Evolutionary conservation across 2,797 vertebrate genomes (phyloP).

Genomic region (Microctenopoma stevenorrisi): DNA sequence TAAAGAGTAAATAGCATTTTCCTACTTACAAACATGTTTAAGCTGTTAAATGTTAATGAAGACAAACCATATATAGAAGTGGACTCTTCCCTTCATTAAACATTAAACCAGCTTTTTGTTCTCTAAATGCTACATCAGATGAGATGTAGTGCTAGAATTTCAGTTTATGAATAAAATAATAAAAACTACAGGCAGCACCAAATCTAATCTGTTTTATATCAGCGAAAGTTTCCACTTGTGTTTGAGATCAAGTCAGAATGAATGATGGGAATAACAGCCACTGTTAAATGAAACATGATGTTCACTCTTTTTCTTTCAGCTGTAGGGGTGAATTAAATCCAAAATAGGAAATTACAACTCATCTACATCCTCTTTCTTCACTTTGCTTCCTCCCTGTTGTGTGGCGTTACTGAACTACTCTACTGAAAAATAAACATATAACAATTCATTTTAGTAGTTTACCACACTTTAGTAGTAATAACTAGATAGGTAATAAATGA

Average conservation of each 20-base stretch:
- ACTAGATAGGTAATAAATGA: too few relatives aligned
- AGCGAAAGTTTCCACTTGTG: constrained; percentile 14
- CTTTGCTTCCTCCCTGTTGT: constrained; percentile 12
- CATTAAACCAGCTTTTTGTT: not conserved
- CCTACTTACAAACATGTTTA: not conserved
- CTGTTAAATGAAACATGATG: constrained; percentile 63
- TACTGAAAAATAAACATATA: not conserved
- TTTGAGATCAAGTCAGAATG: constrained; percentile 28
- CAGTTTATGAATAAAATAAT: constrained; percentile 28
- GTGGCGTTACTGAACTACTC: constrained; percentile 7
- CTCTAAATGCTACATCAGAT: constrained; percentile 12
- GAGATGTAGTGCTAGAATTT: constrained; percentile 3
- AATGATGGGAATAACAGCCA: constrained; percentile 34
- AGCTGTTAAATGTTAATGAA: too few relatives aligned
- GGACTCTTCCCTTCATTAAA: constrained; percentile 4
- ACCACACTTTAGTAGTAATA: too few relatives aligned
- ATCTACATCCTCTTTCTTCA: constrained; percentile 22
- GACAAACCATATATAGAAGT: not conserved
- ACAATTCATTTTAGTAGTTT: too few relatives aligned
- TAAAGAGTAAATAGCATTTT: not conserved
- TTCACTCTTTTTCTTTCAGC: constrained; percentile 32
- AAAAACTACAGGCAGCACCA: constrained; percentile 6
- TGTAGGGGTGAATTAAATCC: constrained; percentile 35
- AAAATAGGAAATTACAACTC: constrained; percentile 40
- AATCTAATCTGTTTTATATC: constrained; percentile 28